A percentile compares a stretch with the other conserved stretches of the same genome.
These are phyloP conservation scores for Heliconius charithonia DNA, from an alignment of 2,888 invertebrate genomes.

Conservation along the genomic window DNA sequence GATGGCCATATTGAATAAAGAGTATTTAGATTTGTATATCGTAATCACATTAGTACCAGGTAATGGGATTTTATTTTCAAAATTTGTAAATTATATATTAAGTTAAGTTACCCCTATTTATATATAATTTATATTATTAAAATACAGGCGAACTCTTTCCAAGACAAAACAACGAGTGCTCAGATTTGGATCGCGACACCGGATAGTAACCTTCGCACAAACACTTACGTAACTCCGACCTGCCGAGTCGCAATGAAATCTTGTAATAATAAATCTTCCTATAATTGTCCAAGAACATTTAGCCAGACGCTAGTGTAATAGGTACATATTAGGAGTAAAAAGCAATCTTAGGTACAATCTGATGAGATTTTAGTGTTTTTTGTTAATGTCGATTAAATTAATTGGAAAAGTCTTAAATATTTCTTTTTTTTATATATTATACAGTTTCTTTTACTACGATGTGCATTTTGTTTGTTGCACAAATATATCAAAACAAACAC, in stretches of 20 bases:
- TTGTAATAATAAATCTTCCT: conserved; percentile 28
- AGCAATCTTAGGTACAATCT: background rate
- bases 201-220: conserved; percentile 41
- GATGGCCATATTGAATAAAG: too few relatives aligned
- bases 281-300: conserved; percentile 32
- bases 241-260: conserved; percentile 48
- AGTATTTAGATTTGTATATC: background rate
- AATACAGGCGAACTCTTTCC: background rate
- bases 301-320: conserved; percentile 23
- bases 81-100: background rate
- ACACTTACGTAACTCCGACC: conserved; percentile 50
- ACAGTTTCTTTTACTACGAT: too few relatives aligned
- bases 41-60: background rate
- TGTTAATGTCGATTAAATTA: background rate
- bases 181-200: conserved; percentile 30
- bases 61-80: background rate
- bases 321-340: conserved; percentile 1
- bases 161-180: conserved; percentile 19
- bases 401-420: background rate
- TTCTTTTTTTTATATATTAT: background rate
- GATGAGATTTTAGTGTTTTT: background rate
- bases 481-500: too few relatives aligned
- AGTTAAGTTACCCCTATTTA: too few relatives aligned
- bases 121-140: background rate
- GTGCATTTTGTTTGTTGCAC: too few relatives aligned